phyloP scores from a whole-genome alignment of 1,140 invertebrate species.

The Drosophila equinoxialis region DNA sequence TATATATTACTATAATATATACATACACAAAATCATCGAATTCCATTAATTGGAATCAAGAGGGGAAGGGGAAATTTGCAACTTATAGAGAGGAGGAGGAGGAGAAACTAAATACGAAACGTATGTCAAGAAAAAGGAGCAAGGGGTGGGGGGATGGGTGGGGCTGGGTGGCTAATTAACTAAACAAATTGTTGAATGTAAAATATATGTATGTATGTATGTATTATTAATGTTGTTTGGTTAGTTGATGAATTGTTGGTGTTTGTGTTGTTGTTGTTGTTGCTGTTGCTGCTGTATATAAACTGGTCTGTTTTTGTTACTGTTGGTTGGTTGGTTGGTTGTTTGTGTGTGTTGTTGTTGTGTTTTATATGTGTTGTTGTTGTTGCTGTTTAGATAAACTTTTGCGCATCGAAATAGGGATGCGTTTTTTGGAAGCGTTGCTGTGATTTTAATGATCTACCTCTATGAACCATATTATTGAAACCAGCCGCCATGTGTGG shows the following conservation, averaged over 20 bases:
- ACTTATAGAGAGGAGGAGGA: background rate
- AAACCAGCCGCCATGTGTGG: conserved; percentile 71
- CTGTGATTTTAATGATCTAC: conserved; percentile 82
- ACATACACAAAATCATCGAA: conserved; percentile 1
- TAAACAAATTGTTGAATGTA: conserved; percentile 9
- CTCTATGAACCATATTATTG: conserved; percentile 83
- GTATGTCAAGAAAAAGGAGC: background rate
- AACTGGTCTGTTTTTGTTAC: conserved; percentile 16
- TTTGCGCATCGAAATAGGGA: conserved; percentile 82
- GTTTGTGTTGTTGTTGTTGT: conserved; percentile 19
- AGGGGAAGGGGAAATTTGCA: background rate
- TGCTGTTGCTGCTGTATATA: conserved; percentile 1
- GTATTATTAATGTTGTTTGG: conserved; percentile 4
- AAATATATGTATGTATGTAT: background rate
- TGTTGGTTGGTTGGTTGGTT: conserved; percentile 26
- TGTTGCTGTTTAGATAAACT: conserved; percentile 72
- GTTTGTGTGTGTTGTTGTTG: conserved; percentile 25
- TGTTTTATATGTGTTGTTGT: conserved; percentile 12
- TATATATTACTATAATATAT: conserved; percentile 32
- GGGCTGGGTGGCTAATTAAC: background rate
- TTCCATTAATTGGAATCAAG: background rate
- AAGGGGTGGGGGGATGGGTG: background rate
- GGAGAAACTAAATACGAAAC: background rate
- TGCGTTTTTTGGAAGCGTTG: conserved; percentile 81
- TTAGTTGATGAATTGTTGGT: conserved; percentile 24